phyloP scores from a whole-genome alignment of 2,888 invertebrate genomes.

The Hypsopygia costalis region DNA sequence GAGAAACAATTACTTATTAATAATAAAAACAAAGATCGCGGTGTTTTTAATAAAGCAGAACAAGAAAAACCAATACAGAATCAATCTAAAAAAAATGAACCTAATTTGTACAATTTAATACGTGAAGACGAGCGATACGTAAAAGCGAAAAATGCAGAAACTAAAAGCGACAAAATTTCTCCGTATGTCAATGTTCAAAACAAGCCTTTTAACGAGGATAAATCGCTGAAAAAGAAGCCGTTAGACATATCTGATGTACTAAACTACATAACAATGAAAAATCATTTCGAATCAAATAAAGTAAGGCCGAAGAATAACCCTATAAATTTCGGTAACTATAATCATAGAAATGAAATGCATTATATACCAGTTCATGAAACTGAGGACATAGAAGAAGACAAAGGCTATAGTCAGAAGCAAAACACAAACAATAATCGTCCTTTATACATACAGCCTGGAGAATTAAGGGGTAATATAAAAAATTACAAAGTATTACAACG shows the following conservation, averaged over 20 bases:
- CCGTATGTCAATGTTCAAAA: constrained; percentile 42
- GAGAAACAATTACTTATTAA: constrained; percentile 33
- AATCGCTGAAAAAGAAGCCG: constrained; percentile 41
- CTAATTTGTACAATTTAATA: background rate
- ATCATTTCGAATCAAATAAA: constrained; percentile 63
- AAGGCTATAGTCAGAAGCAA: constrained; percentile 27
- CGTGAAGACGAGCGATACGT: background rate
- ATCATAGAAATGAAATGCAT: constrained; percentile 37
- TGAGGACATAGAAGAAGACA: constrained; percentile 26
- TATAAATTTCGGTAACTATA: constrained; percentile 26
- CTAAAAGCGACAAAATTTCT: constrained; percentile 40
- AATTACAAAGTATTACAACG: constrained; percentile 70
- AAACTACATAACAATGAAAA: constrained; percentile 57
- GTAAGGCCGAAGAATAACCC: constrained; percentile 45
- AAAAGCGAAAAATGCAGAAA: constrained; percentile 23
- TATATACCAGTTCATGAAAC: constrained; percentile 32
- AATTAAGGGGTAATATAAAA: constrained; percentile 59
- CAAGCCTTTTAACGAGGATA: constrained; percentile 46
- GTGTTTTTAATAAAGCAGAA: constrained; percentile 6
- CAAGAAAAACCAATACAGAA: constrained; percentile 11
- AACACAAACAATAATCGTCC: constrained; percentile 32
- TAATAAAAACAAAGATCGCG: constrained; percentile 25
- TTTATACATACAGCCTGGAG: constrained; percentile 42
- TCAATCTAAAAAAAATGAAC: constrained; percentile 12
- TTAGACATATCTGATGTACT: constrained; percentile 55